Evolutionary conservation across 2,113 vertebrate species (phyloP), one percentile per base, ranked within the genome.

Genomic region (Salminus brasiliensis): DNA sequence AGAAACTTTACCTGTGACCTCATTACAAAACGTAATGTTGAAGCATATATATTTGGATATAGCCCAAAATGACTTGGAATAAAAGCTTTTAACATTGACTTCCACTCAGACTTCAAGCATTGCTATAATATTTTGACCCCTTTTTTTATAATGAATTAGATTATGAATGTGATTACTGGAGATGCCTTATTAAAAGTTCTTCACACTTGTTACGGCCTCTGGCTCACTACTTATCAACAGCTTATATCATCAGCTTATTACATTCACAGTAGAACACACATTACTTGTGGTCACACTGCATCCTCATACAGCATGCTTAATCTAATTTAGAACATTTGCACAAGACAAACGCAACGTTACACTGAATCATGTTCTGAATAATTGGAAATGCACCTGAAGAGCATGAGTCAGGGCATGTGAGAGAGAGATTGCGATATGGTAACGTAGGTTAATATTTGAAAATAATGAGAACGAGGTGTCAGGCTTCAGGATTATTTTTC

Each of bases 351-450:
- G 68, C 83, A 74, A 81, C 78, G 81, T 81, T 63, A 41, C 76
- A 80, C 78, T 81, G 49, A 45, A 78, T 69, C 85, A 82, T 81
- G 67, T 81, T 77, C 70, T 82, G 82, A 88, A 84, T 88, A 89
- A 91, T 87, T 87, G 84, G 83, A 85, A 83, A 87, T 86, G 79
- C 67, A 83, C 83, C 83, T 89, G 88, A 88, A 83, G 84, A 89
- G 34, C 4, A 29, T 65, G 68, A 81, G 59, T 41, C 5, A 62
- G 34, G 23, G 34, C 52, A 55, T 39, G 25, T 8, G 16, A 47
- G 25, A 70, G 30, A 27, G 62, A 75, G 34, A 13, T 30, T 34
- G 41, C 29, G 27, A 21, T 23, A 29, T 30, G 49, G 13, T 23
- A 71, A 34, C 53, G 16, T 23, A 75, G 84, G 81, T 72, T 45